These are phyloP conservation scores for Parapristionchus giblindavisi DNA, from an alignment of 2,888 invertebrate species.

Conservation along the genomic window DNA sequence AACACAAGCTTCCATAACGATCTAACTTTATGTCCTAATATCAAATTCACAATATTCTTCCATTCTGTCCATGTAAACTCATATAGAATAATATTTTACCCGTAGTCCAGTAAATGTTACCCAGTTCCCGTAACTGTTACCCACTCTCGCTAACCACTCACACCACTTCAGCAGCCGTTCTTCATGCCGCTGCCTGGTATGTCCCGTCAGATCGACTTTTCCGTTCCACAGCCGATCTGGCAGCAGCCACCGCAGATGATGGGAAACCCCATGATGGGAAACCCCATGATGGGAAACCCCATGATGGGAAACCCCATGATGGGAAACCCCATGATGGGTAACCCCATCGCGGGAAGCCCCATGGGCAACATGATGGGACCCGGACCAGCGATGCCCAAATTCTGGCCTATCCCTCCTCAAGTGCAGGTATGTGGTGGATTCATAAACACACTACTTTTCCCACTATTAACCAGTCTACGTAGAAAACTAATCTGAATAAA, in stretches of 20 bases:
- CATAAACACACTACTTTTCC: not conserved
- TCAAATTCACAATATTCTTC: no score
- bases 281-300: not conserved
- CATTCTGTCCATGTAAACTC: no score
- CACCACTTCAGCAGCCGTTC: not conserved
- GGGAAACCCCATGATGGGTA: not conserved
- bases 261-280: conserved; percentile 13
- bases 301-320: not conserved
- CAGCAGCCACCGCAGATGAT: not conserved
- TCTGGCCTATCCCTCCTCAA: conserved; percentile 22
- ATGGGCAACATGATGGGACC: no score
- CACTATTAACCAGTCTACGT: not conserved
- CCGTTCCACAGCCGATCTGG: not conserved
- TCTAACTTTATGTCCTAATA: no score
- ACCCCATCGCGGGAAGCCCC: not conserved
- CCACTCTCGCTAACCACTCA: not conserved
- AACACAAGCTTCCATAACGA: no score
- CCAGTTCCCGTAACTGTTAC: not conserved
- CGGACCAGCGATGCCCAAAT: not conserved
- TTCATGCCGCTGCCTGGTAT: conserved; percentile 19
- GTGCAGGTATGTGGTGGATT: not conserved
- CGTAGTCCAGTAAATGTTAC: not conserved
- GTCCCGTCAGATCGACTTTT: no score
- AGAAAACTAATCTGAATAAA: not conserved
- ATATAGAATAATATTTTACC: no score